Base-by-base conservation (phyloP, 2,113 vertebrate genomes). In the Laticauda colubrina region DNA sequence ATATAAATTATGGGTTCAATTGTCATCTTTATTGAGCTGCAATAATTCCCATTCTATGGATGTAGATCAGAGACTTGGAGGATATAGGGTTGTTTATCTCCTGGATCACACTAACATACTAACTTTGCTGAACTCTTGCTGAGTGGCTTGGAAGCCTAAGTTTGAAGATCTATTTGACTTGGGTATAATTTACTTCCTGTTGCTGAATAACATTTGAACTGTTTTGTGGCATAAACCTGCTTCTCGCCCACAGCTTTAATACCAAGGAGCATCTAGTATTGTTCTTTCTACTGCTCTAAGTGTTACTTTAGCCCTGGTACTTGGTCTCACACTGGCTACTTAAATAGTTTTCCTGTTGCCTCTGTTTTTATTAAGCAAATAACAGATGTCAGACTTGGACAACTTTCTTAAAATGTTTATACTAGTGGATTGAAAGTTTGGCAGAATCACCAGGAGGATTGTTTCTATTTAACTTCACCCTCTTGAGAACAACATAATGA, bases 331-430 rank as follows among this genome's bases (percentile, higher is more conserved):
- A 0, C 90, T 95, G 96, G 95, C 94, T 95, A 95, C 95, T 95
- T 88, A 95, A 94, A 88, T 55, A 89, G 18, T 91, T 96, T 92
- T 91, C 87, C 92, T 94, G 92, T 93, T 94, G 23, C 5, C n/a
- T 96, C 94, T 95, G 96, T 69, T 69, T 7, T 85, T 88, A 95
- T 95, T 93, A 95, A 94, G 88, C 34, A 5, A 95, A 96, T 91
- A 97, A 94, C 94, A 97, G 95, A 96, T 96, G 96, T 94, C 95
- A 93, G 91, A 90, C 92, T 96, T 97, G 95, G 95, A 96, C 93
- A 96, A 89, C 24, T 2, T 0, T 43, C 54, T 91, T 94, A 43
- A 54, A 92, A 24, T 95, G 51, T 96, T 96, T 96, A 95, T 95
- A 96, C 93, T 75, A 93, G 0, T 57, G 26, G 96, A 88, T 89